Evolutionary conservation across 2,888 invertebrate genomes (phyloP).

Genomic region (Callosobruchus maculatus): DNA sequence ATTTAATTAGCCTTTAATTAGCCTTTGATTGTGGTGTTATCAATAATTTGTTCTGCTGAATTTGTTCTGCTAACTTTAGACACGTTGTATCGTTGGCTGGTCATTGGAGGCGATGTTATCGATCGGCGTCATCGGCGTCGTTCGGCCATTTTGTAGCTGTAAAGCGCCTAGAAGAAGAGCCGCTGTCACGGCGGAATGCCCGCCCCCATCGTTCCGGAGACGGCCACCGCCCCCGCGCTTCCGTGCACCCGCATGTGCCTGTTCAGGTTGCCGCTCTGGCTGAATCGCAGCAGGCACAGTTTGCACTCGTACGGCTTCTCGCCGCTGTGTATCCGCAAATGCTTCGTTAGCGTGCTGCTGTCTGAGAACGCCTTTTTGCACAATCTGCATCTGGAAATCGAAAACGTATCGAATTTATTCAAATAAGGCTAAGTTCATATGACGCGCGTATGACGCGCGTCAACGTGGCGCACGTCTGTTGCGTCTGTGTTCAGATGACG

Average conservation of each 20-base stretch:
- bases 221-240: background rate
- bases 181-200: slow-evolving; percentile 36
- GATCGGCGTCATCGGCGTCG: background rate
- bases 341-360: slow-evolving; percentile 96
- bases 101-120: background rate
- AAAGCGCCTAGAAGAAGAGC: slow-evolving; percentile 8
- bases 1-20: no score
- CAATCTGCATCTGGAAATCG: slow-evolving; percentile 64
- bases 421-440: no score
- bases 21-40: no score
- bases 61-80: no score
- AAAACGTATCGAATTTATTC: background rate
- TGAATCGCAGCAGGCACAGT: slow-evolving; percentile 90
- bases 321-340: slow-evolving; percentile 85
- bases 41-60: no score
- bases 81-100: no score
- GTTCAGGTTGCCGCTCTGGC: slow-evolving; percentile 97
- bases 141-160: background rate
- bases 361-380: slow-evolving; percentile 99
- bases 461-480: no score
- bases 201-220: slow-evolving; percentile 8
- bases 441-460: no score
- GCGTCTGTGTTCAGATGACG: no score
- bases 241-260: slow-evolving; percentile 98
- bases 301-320: slow-evolving; percentile 99